A percentile compares a stretch with the other conserved stretches of the same genome.
Evolutionary conservation across 2,797 vertebrate genomes (phyloP).

Genomic region (Hippoglossus hippoglossus): DNA sequence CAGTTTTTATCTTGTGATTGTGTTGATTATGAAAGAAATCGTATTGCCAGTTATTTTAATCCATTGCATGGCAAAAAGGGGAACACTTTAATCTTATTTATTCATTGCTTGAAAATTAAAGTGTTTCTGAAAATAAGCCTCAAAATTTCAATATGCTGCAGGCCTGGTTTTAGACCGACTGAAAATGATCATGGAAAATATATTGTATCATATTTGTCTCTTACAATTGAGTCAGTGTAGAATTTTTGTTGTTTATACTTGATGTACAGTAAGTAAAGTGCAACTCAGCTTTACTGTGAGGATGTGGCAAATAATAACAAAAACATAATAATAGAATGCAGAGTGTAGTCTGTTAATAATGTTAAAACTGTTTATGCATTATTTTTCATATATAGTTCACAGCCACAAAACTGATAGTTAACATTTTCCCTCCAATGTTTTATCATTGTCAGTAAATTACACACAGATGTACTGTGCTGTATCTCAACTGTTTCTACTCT

Average conservation of each 20-base stretch:
- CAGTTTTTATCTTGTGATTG: not conserved
- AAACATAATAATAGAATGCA: too few relatives aligned
- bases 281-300: too few relatives aligned
- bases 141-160: too few relatives aligned
- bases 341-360: too few relatives aligned
- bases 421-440: not conserved
- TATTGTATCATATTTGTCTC: not conserved
- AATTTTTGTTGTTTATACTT: not conserved
- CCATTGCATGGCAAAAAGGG: not conserved
- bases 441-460: too few relatives aligned
- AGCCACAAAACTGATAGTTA: too few relatives aligned
- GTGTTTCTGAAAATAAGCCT: not conserved
- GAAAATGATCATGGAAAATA: not conserved
- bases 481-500: constrained; percentile 34
- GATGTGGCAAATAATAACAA: too few relatives aligned
- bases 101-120: not conserved
- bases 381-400: too few relatives aligned
- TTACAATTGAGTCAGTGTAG: not conserved
- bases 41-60: not conserved
- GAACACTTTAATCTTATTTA: not conserved
- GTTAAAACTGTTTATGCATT: too few relatives aligned
- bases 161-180: not conserved
- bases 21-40: not conserved
- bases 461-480: not conserved
- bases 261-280: too few relatives aligned